Evolutionary conservation across 2,113 vertebrate genomes (phyloP).

Genomic region (Camelus bactrianus): DNA sequence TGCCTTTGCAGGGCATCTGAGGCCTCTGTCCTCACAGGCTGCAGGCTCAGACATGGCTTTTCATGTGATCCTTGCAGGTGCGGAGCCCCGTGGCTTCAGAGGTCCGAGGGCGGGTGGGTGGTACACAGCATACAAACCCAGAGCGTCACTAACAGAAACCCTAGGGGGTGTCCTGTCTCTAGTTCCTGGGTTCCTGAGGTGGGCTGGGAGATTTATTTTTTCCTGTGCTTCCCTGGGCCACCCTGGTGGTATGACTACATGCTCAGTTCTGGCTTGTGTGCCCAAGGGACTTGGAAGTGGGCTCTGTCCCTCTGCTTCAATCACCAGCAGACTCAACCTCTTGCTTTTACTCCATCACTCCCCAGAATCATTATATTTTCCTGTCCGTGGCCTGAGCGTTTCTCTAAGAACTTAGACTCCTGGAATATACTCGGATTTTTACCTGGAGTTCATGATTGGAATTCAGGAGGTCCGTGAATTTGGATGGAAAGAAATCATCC

Average conservation of each 20-base stretch:
- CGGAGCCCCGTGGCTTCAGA: not conserved
- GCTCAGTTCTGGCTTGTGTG: not conserved
- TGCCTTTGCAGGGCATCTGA: conserved; percentile 66
- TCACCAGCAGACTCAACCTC: not conserved
- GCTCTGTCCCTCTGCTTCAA: not conserved
- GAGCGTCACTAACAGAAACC: no score
- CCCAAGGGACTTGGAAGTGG: not conserved
- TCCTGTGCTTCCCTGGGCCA: not conserved
- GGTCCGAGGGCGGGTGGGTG: accelerated
- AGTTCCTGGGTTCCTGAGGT: not conserved
- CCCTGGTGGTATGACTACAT: accelerated
- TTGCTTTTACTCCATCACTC: not conserved
- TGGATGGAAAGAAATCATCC: not conserved
- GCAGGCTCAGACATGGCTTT: not conserved
- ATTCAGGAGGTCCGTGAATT: not conserved
- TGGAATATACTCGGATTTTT: not conserved
- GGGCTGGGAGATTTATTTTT: not conserved
- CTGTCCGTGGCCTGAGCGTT: accelerated
- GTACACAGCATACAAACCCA: not conserved
- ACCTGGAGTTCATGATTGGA: not conserved
- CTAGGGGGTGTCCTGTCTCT: not conserved
- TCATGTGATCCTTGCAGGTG: accelerated
- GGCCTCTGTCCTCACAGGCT: conserved; percentile 36
- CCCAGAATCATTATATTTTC: not conserved
- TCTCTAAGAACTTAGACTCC: not conserved